Percentiles rank a stretch among this genome's conserved stretches.
Evolutionary conservation across 2,797 vertebrate genomes (phyloP).

Genomic region (Sciurus carolinensis): DNA sequence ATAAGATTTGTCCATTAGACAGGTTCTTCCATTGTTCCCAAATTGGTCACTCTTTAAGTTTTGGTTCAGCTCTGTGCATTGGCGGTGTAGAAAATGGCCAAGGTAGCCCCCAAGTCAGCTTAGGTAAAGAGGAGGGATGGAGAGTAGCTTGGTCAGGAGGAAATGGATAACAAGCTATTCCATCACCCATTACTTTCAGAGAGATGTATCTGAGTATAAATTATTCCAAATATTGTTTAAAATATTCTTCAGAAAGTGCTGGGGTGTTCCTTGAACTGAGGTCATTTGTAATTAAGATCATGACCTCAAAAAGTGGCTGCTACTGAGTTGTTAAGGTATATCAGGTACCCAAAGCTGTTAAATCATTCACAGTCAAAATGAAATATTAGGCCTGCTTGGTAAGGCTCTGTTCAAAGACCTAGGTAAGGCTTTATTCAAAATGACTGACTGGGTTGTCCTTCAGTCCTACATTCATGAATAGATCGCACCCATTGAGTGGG

Average conservation of each 20-base stretch:
- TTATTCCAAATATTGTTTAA: conserved; percentile 64
- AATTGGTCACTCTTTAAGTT: neutral
- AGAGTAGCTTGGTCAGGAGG: neutral
- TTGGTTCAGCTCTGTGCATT: conserved; percentile 23
- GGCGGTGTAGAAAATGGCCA: neutral
- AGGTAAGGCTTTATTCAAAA: conserved; percentile 41
- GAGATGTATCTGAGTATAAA: conserved; percentile 4
- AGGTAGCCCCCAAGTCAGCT: neutral
- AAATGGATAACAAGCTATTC: conserved; percentile 55
- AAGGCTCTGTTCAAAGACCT: conserved; percentile 37
- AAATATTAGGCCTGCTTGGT: conserved; percentile 37
- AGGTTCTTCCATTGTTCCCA: neutral
- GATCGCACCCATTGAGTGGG: neutral
- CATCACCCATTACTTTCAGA: conserved; percentile 3
- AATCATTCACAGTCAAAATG: conserved; percentile 49
- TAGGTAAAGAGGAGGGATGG: neutral
- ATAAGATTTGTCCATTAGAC: neutral
- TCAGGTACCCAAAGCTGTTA: conserved; percentile 35
- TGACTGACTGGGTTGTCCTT: neutral
- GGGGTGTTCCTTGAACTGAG: conserved; percentile 20
- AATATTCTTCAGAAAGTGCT: conserved; percentile 54
- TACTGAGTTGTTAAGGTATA: conserved; percentile 57
- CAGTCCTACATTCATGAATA: neutral
- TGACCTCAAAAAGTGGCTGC: conserved; percentile 61
- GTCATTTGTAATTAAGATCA: conserved; percentile 61